Percentiles rank a stretch among this genome's conserved stretches.
These are phyloP conservation scores for Craterocephalus amniculus DNA, from an alignment of 2,797 vertebrate species.

Conservation along the genomic window DNA sequence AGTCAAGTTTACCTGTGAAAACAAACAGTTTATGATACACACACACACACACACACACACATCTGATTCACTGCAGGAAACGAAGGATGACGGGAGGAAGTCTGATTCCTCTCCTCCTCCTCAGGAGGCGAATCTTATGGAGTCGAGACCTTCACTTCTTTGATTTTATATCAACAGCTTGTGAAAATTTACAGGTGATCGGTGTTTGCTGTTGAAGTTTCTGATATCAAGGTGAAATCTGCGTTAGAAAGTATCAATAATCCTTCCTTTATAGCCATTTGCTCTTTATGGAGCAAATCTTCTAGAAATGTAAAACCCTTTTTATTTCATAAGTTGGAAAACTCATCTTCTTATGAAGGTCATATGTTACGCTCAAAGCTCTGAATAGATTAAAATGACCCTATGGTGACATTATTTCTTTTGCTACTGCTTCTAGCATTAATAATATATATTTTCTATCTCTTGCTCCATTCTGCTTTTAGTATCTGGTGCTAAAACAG, in stretches of 20 bases:
- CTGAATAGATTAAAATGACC: background rate
- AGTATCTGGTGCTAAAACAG: background rate
- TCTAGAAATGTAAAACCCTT: background rate
- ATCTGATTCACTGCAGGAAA: no score
- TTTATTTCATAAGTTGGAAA: background rate
- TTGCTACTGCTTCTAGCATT: background rate
- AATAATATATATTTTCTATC: background rate
- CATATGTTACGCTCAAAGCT: background rate
- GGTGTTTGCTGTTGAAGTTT: conserved; percentile 9
- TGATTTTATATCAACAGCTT: conserved; percentile 65
- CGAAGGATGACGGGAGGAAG: background rate
- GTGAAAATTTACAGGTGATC: conserved; percentile 73
- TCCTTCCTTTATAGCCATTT: background rate
- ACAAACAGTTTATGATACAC: background rate
- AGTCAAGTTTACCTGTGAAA: background rate
- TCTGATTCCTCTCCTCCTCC: background rate
- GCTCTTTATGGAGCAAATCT: background rate
- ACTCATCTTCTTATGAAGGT: background rate
- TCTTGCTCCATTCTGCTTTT: background rate
- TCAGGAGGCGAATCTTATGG: no score
- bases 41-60: background rate
- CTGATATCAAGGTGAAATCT: background rate
- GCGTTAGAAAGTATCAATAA: background rate
- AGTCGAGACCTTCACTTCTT: conserved; percentile 52
- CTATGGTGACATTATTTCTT: background rate